These are phyloP conservation scores for Ellobium chinense DNA, from an alignment of 2,888 invertebrate species.

Conservation along the genomic window DNA sequence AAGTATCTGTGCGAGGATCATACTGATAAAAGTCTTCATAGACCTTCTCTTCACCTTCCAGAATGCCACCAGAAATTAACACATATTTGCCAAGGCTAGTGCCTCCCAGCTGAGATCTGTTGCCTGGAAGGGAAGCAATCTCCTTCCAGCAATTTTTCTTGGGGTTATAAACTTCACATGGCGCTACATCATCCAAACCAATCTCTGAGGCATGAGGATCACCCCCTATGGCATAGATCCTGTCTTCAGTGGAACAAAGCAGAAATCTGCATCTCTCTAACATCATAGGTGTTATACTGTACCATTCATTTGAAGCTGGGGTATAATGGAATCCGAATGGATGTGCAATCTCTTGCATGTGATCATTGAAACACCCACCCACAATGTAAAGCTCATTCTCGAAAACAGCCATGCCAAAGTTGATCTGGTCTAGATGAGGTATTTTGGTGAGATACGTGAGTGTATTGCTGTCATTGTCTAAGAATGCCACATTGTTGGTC, in stretches of 20 bases:
- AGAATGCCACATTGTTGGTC: constrained; percentile 85
- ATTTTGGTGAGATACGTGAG: constrained; percentile 85
- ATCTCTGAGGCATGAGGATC: constrained; percentile 81
- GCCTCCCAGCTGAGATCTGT: constrained; percentile 74
- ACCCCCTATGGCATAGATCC: constrained; percentile 74
- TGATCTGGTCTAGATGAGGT: constrained; percentile 87
- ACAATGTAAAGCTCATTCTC: constrained; percentile 86
- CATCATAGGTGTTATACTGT: constrained; percentile 81
- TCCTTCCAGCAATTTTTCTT: constrained; percentile 62
- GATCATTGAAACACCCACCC: constrained; percentile 85
- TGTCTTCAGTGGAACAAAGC: constrained; percentile 61
- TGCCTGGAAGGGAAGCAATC: constrained; percentile 62
- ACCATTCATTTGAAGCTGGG: constrained; percentile 84
- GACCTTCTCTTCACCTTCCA: constrained; percentile 81
- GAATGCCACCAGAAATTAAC: constrained; percentile 82
- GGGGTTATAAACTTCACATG: constrained; percentile 68
- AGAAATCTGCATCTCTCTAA: constrained; percentile 71
- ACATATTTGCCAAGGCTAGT: constrained; percentile 65
- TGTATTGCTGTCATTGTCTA: constrained; percentile 82
- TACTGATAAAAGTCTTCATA: constrained; percentile 78
- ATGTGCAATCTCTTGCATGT: constrained; percentile 85
- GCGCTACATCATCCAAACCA: constrained; percentile 56
- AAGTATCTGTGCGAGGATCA: constrained; percentile 59
- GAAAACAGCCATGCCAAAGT: constrained; percentile 85
- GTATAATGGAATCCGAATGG: constrained; percentile 86